Percentiles rank a stretch among this genome's conserved stretches.
Conservation (phyloP, 1,140 invertebrate species). For the Leptinotarsa lineolata region DNA sequence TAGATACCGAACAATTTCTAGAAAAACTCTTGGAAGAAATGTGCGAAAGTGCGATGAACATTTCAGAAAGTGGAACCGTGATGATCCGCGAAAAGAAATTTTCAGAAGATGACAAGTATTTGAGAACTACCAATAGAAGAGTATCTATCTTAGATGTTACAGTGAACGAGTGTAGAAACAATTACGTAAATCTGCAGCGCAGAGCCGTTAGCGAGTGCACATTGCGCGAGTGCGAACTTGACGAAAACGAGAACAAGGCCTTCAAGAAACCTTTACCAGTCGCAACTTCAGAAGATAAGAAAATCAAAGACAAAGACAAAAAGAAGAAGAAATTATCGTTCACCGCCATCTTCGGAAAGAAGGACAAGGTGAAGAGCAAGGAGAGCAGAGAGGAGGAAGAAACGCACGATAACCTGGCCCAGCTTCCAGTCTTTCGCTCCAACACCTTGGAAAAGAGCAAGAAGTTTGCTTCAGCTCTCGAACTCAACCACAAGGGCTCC, state of each 20-base stretch:
- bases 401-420: conserved; percentile 39
- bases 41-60: conserved; percentile 29
- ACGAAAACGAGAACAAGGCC: conserved; percentile 32
- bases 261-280: conserved; percentile 6
- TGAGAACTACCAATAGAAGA: conserved; percentile 27
- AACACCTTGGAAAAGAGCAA: conserved; percentile 36
- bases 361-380: conserved; percentile 32
- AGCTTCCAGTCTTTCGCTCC: conserved; percentile 32
- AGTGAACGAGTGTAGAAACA: conserved; percentile 34
- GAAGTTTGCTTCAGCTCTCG: conserved; percentile 47
- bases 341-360: conserved; percentile 36
- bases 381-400: conserved; percentile 40
- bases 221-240: conserved; percentile 1
- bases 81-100: conserved; percentile 34
- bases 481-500: conserved; percentile 36
- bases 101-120: conserved; percentile 22
- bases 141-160: conserved; percentile 38
- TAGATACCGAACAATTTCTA: conserved; percentile 21
- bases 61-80: conserved; percentile 27
- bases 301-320: conserved; percentile 31
- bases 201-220: conserved; percentile 33
- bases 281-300: conserved; percentile 8
- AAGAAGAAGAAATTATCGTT: conserved; percentile 44
- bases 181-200: conserved; percentile 25
- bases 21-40: conserved; percentile 25